These are phyloP conservation scores for Leucoptera coffeella DNA, from an alignment of 2,888 invertebrate species.

Conservation along the genomic window DNA sequence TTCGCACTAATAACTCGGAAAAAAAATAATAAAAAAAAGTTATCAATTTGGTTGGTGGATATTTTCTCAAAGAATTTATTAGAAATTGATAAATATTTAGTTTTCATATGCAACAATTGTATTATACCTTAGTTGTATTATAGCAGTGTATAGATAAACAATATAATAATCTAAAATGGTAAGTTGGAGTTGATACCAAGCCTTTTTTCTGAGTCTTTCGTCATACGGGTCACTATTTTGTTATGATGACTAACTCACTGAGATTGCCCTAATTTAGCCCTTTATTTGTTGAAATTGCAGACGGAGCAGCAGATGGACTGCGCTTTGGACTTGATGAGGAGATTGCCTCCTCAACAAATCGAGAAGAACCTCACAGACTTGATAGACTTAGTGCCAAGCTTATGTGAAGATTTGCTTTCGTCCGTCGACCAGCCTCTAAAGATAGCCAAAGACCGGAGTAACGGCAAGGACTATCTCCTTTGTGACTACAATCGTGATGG, in stretches of 20 bases:
- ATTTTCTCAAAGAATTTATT: no score
- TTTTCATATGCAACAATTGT: no score
- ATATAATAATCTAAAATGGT: constrained; percentile 13
- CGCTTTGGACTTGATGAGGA: constrained; percentile 96
- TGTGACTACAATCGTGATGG: constrained; percentile 99
- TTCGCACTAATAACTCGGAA: no score
- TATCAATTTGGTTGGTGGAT: no score
- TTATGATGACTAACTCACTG: constrained; percentile 38
- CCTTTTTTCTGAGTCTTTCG: background rate
- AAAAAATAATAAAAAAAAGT: no score
- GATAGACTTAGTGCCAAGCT: constrained; percentile 91
- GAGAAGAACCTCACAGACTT: constrained; percentile 97
- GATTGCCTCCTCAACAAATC: constrained; percentile 97
- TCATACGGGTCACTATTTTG: constrained; percentile 3
- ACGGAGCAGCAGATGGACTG: constrained; percentile 97
- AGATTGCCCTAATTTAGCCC: constrained; percentile 5
- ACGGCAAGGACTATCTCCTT: constrained; percentile 93
- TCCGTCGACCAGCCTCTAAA: constrained; percentile 98
- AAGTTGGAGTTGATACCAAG: constrained; percentile 7
- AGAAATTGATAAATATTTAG: no score
- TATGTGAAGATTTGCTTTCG: constrained; percentile 94
- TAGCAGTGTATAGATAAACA: background rate
- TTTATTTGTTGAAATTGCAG: constrained; percentile 35
- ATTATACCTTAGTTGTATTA: no score
- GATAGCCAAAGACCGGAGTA: constrained; percentile 91